Percentiles rank a stretch among this genome's conserved stretches.
Conservation (phyloP, 1,140 invertebrate genomes). For the Teleogryllus occipitalis region DNA sequence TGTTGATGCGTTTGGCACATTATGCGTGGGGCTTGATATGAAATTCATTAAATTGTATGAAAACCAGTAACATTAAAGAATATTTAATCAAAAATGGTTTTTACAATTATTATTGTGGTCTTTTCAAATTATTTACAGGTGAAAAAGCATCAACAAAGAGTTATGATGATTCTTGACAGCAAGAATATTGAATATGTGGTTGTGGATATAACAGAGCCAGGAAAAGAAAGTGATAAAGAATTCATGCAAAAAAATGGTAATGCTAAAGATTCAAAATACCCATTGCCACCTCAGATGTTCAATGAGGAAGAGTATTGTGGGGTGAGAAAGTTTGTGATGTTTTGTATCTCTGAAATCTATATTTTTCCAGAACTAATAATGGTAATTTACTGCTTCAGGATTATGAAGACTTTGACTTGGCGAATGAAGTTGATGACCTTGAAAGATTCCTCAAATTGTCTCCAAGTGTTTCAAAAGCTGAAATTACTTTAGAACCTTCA, state of each 20-base stretch:
- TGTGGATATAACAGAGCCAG: conserved; percentile 89
- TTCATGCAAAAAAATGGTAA: conserved; percentile 87
- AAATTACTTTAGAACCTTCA: conserved; percentile 14
- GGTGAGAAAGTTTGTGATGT: conserved; percentile 44
- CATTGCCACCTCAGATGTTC: conserved; percentile 89
- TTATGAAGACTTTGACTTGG: conserved; percentile 85
- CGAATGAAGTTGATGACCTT: conserved; percentile 83
- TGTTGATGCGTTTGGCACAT: neutral
- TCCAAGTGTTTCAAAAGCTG: conserved; percentile 21
- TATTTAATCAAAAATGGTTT: neutral
- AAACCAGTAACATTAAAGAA: neutral
- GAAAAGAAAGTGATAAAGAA: conserved; percentile 77
- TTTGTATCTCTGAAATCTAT: neutral
- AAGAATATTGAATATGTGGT: conserved; percentile 79
- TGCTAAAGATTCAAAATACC: conserved; percentile 60
- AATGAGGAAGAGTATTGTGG: conserved; percentile 88
- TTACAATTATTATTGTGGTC: neutral
- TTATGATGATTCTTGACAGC: conserved; percentile 84
- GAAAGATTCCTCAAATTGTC: conserved; percentile 60
- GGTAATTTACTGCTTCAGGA: conserved; percentile 48
- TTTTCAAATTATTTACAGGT: conserved; percentile 49
- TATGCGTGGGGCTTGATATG: neutral
- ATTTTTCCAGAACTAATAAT: neutral
- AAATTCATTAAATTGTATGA: neutral
- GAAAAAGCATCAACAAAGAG: conserved; percentile 86